Percentiles rank a stretch among this genome's conserved stretches.
phyloP scores from a whole-genome alignment of 2,113 vertebrate species.

The Nettapus auritus region DNA sequence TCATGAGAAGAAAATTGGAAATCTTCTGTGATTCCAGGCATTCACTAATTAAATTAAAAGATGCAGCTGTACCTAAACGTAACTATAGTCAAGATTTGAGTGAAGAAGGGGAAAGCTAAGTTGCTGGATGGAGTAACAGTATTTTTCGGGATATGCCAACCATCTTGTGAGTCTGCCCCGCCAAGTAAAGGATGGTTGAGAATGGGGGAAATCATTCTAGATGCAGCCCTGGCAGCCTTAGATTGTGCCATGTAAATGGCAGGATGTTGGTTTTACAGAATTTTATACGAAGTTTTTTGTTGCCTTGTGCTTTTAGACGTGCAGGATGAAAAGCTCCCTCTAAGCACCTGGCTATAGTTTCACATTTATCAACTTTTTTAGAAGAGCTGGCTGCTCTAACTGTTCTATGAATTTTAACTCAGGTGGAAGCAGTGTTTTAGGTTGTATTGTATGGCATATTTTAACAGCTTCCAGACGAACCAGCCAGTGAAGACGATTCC shows the following conservation, averaged over 20 bases:
- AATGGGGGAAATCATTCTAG: background rate
- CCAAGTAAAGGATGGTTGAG: background rate
- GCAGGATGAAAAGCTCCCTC: conserved; percentile 8
- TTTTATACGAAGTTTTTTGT: background rate
- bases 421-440: background rate
- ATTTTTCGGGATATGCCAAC: background rate
- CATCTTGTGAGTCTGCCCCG: background rate
- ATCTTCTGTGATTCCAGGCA: background rate
- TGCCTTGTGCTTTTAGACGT: background rate
- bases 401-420: background rate
- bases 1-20: background rate
- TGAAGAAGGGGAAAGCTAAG: background rate
- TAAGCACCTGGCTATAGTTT: background rate
- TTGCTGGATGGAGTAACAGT: background rate
- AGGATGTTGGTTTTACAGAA: background rate
- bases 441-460: background rate
- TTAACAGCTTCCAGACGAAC: background rate
- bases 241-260: background rate
- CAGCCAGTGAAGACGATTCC: background rate
- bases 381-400: background rate
- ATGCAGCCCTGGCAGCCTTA: background rate
- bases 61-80: background rate
- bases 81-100: background rate
- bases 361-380: background rate
- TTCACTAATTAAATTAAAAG: conserved; percentile 7